These are phyloP conservation scores for Philypnodon macrostomus DNA, from an alignment of 2,797 vertebrate species.

Conservation along the genomic window DNA sequence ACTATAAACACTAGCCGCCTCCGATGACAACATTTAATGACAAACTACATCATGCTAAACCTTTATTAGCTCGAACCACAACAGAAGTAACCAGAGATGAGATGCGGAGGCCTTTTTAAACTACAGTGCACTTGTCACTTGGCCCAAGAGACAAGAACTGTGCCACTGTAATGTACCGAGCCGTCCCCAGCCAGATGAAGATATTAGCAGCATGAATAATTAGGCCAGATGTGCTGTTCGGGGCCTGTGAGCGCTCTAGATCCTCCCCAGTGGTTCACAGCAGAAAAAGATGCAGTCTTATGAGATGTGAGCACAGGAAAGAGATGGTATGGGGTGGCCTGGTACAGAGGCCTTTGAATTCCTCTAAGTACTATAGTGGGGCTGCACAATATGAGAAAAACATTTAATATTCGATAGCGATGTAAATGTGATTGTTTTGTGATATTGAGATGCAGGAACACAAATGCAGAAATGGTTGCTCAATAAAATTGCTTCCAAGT, in stretches of 20 bases:
- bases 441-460: no score
- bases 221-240: conserved; percentile 56
- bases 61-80: conserved; percentile 31
- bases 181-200: conserved; percentile 32
- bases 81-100: conserved; percentile 21
- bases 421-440: no score
- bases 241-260: conserved; percentile 17
- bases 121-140: conserved; percentile 10
- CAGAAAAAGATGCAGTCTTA: conserved; percentile 14
- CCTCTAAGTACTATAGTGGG: no score
- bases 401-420: no score
- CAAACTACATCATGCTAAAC: conserved; percentile 35
- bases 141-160: conserved; percentile 13
- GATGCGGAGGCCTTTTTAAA: conserved; percentile 21
- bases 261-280: conserved; percentile 23
- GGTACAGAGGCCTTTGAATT: no score
- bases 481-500: no score
- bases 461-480: no score
- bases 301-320: conserved; percentile 13
- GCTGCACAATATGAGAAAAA: no score
- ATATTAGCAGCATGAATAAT: conserved; percentile 54
- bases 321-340: neutral
- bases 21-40: conserved; percentile 34
- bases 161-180: conserved; percentile 33
- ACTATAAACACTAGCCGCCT: conserved; percentile 13